Conservation (phyloP, 2,113 vertebrate species). For the Cinclus cinclus region DNA sequence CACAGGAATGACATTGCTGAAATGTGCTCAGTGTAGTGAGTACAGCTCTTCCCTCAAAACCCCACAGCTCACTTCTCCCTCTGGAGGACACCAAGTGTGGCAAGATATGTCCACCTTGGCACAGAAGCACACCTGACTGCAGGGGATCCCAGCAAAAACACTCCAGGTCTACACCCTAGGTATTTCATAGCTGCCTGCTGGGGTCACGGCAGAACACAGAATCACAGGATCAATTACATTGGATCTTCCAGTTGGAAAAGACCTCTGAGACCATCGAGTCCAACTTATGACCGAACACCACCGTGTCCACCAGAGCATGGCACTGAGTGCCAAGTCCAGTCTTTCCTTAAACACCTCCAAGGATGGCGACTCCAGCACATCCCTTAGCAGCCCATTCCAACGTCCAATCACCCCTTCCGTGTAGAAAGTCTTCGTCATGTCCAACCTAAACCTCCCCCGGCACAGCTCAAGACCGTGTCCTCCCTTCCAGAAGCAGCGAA, state of each 20-base stretch:
- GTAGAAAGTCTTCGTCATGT: not conserved
- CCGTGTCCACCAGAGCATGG: fast-evolving
- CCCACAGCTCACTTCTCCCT: not conserved
- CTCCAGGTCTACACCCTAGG: fast-evolving
- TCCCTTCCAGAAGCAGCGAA: not conserved
- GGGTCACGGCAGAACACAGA: fast-evolving
- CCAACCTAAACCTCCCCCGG: not conserved
- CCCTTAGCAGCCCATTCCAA: not conserved
- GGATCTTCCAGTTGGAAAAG: not conserved
- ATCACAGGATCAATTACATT: not conserved
- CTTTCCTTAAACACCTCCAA: not conserved
- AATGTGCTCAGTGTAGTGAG: fast-evolving
- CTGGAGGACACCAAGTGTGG: fast-evolving
- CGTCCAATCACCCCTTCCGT: not conserved
- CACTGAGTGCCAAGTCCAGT: not conserved
- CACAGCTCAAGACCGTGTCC: not conserved
- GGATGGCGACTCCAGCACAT: not conserved
- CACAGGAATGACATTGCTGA: fast-evolving
- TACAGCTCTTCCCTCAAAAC: not conserved
- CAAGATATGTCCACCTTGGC: not conserved
- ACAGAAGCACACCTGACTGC: not conserved
- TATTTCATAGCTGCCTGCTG: not conserved
- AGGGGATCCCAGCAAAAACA: not conserved
- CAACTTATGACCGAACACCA: not conserved
- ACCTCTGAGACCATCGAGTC: not conserved